A percentile compares a stretch with the other conserved stretches of the same genome.
Evolutionary conservation across 2,888 invertebrate species (phyloP).

Genomic region (Drosophila siamana): DNA sequence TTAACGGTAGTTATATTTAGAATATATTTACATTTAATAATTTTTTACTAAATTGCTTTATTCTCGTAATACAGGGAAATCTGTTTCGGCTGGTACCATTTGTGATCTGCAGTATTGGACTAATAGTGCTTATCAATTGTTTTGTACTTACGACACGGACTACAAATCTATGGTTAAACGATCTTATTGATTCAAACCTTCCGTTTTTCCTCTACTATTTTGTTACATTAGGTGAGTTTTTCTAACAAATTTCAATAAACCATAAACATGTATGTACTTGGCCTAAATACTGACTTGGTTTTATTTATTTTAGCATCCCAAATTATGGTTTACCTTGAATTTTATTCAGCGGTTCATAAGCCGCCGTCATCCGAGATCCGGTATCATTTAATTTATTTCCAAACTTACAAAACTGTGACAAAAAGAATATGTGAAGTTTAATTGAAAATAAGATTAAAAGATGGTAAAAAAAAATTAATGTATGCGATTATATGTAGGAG

Average conservation of each 20-base stretch:
- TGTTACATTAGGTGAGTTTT: background rate
- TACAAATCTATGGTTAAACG: background rate
- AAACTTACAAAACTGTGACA: background rate
- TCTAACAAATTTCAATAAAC: background rate
- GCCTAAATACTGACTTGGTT: background rate
- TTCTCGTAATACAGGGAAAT: background rate
- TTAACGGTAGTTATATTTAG: background rate
- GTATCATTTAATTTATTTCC: background rate
- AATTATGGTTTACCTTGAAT: background rate
- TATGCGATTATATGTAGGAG: too few species aligned
- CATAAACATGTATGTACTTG: background rate
- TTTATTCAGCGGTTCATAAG: background rate
- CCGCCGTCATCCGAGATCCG: background rate
- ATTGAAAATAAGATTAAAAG: too few species aligned
- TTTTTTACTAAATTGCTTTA: background rate
- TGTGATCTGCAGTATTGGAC: background rate
- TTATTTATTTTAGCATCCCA: background rate
- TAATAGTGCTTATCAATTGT: background rate
- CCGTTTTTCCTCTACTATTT: background rate
- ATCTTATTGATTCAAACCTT: background rate
- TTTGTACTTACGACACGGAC: background rate
- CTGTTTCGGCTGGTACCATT: background rate
- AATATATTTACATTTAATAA: background rate
- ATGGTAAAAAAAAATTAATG: too few species aligned
- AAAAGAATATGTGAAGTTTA: background rate